Conservation (phyloP, 2,113 vertebrate species). For the Leptocoma aspasia region DNA sequence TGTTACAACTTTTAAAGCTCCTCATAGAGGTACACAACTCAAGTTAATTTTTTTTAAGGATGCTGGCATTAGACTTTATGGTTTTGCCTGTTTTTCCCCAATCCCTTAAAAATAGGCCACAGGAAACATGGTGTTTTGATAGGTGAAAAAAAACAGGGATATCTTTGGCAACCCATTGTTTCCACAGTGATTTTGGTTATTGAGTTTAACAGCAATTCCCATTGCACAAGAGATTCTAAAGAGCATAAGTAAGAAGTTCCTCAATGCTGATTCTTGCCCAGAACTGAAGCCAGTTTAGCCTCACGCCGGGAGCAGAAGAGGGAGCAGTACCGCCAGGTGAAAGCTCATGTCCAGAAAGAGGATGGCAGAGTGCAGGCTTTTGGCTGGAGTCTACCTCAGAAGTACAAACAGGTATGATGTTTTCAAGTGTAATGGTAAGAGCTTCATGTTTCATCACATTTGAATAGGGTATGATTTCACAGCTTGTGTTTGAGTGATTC, state of each 20-base stretch:
- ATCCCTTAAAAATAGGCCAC: neutral
- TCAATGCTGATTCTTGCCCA: slow-evolving; percentile 31
- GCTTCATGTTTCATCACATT: neutral
- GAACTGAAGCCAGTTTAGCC: slow-evolving; percentile 82
- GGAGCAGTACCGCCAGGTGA: slow-evolving; percentile 96
- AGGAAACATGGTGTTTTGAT: neutral
- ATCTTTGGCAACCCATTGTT: neutral
- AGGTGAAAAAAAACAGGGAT: neutral
- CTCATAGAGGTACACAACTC: neutral
- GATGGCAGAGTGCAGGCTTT: slow-evolving; percentile 93
- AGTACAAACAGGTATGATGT: slow-evolving; percentile 85
- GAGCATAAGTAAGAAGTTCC: neutral
- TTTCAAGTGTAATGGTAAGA: neutral
- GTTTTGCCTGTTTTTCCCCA: neutral
- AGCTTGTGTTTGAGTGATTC: neutral
- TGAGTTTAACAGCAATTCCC: neutral
- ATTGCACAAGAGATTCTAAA: neutral
- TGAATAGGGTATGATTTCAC: neutral
- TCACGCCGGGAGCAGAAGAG: slow-evolving; percentile 93
- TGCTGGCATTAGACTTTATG: neutral
- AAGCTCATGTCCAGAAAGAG: slow-evolving; percentile 95
- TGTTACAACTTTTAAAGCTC: neutral
- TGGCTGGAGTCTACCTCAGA: slow-evolving; percentile 97
- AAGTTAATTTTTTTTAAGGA: neutral
- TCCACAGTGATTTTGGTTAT: neutral